phyloP scores from a whole-genome alignment of 1,140 invertebrate genomes.

The Cydia strobilella region DNA sequence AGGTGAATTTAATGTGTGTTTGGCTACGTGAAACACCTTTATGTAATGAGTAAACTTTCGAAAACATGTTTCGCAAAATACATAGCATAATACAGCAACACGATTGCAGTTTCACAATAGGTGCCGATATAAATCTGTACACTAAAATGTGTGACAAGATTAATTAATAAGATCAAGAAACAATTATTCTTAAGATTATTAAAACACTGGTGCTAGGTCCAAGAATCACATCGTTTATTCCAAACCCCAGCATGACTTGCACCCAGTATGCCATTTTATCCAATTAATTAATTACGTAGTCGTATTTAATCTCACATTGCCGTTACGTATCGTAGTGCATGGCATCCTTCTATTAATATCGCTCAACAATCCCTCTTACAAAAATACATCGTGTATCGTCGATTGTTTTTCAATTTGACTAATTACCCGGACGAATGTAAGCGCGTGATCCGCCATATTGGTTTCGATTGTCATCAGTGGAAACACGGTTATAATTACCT shows the following conservation, averaged over 20 bases:
- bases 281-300: not conserved
- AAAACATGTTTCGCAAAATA: no score
- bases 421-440: not conserved
- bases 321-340: no score
- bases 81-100: no score
- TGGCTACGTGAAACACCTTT: no score
- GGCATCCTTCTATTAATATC: not conserved
- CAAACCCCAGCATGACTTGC: not conserved
- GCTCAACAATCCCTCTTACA: constrained; percentile 1
- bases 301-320: not conserved
- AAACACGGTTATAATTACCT: constrained; percentile 10
- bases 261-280: not conserved
- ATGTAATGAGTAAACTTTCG: no score
- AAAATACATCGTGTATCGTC: not conserved
- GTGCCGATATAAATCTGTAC: no score
- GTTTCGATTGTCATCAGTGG: constrained; percentile 6
- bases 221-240: not conserved
- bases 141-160: no score
- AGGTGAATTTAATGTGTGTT: no score
- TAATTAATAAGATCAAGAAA: no score
- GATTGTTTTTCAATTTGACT: constrained; percentile 9
- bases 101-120: no score
- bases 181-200: no score
- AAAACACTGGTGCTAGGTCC: no score
- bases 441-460: not conserved